Conservation (phyloP, 2,797 vertebrate species). For the Acestrorhynchus altus region DNA sequence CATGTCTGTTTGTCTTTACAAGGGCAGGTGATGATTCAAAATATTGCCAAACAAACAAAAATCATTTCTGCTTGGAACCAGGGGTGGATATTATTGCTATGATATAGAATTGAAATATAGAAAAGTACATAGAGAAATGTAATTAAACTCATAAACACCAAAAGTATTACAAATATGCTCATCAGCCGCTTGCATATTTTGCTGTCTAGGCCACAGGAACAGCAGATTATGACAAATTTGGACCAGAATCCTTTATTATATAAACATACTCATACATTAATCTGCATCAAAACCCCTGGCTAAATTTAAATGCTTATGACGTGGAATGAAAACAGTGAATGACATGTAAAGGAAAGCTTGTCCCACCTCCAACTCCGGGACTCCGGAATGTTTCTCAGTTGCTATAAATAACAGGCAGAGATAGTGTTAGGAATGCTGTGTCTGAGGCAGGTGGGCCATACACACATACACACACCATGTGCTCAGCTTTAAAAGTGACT, state of each 20-base stretch:
- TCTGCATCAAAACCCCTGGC: constrained; percentile 37
- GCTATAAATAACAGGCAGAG: constrained; percentile 74
- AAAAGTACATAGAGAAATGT: neutral
- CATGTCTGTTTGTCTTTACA: constrained; percentile 12
- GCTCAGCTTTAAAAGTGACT: neutral
- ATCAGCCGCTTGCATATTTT: neutral
- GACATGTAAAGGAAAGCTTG: constrained; percentile 16
- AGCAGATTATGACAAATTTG: neutral
- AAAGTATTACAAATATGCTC: neutral
- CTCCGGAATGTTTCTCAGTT: constrained; percentile 54
- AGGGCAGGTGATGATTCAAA: constrained; percentile 5
- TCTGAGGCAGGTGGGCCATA: constrained; percentile 31
- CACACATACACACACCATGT: neutral
- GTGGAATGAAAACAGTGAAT: constrained; percentile 40
- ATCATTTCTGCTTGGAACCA: neutral
- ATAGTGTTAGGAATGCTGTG: constrained; percentile 63
- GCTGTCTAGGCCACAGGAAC: neutral
- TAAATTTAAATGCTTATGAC: constrained; percentile 61
- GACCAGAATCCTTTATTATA: constrained; percentile 12
- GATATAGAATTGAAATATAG: neutral
- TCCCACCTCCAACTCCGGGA: constrained; percentile 27
- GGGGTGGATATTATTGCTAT: neutral
- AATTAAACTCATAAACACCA: neutral
- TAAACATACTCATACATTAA: constrained; percentile 25
- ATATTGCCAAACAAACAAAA: neutral